phyloP scores from a whole-genome alignment of 2,113 vertebrate species.

The Myrmecobius fasciatus region DNA sequence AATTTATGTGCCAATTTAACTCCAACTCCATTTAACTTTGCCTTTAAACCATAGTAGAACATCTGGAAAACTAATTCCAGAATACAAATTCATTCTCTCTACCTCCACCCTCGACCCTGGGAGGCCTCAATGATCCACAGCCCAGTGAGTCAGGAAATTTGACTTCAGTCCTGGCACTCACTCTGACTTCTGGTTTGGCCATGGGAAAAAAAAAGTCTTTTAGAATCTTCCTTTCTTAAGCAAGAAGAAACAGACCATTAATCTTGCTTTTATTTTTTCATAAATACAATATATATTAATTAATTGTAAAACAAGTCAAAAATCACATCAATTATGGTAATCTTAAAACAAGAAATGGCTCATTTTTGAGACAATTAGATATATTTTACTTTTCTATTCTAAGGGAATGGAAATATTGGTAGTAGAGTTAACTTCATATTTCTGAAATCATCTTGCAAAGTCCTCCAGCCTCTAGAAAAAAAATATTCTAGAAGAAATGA shows the following conservation, averaged over 20 bases:
- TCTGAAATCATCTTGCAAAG: not conserved
- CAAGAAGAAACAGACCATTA: not conserved
- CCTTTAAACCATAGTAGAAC: not conserved
- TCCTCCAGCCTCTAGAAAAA: not conserved
- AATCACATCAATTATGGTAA: not conserved
- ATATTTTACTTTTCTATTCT: not conserved
- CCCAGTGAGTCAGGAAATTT: conserved; percentile 6
- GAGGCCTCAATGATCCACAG: not conserved
- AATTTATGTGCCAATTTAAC: not conserved
- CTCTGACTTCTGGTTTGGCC: conserved; percentile 5
- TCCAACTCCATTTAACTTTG: not conserved
- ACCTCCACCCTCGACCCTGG: not conserved
- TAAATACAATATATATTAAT: not conserved
- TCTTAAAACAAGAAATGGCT: not conserved
- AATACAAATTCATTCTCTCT: not conserved
- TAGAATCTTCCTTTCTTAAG: not conserved
- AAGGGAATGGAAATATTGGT: not conserved
- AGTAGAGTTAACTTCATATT: not conserved
- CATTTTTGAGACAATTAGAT: not conserved
- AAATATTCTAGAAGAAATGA: not conserved
- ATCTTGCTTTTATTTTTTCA: not conserved
- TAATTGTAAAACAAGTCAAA: not conserved
- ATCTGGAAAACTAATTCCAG: not conserved
- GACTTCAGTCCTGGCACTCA: not conserved
- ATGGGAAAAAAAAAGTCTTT: not conserved